Base-by-base conservation (phyloP, 1,140 invertebrate species). In the Tachypleus tridentatus region DNA sequence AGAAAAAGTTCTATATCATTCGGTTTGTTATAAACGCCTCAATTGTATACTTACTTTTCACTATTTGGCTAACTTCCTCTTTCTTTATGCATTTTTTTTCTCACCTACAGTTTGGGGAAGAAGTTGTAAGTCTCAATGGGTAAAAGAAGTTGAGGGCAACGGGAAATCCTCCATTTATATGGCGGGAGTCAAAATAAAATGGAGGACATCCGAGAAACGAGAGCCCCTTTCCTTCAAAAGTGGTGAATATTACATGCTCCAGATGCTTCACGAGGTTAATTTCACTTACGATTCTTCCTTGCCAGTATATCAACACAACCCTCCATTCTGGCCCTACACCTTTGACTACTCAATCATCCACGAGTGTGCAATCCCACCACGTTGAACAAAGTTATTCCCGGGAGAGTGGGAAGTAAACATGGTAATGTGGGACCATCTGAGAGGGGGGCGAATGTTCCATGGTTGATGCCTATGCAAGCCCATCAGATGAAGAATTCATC, bases 161-260 rank as follows among this genome's bases (percentile, higher is more conserved):
- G n/a, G n/a, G n/a, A n/a, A 86, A 70, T 82, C 86, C 8, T 89
- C 87, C 76, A 82, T 85, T 0, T 86, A 86, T 9, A 49, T 71
- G 4, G 69, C 71, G 72, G 69, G 69, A 66, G 63, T 91, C 86
- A 88, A 91, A 48, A 94, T 95, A 91, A 91, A 94, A 51, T 95
- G 48, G 87, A 90, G 73, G 89, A 93, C 74, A 84, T 93, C 11
- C 81, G 87, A 74, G 90, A 89, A 72, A 92, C 93, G 89, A 82
- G 90, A 76, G 90, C 90, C n/a, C 90, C 90, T 7, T 93, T 93
- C 82, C 81, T 93, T 58, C 90, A n/a, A 85, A 77, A 86, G 93
- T 61, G 91, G 91, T 56, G 91, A 91, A 50, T 93, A 94, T 79
- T 92, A 92, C 77, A 93, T 93, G 90, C 93, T 93, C 76, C 91